Evolutionary conservation across 2,113 vertebrate species (phyloP).

Genomic region (Tursiops truncatus): DNA sequence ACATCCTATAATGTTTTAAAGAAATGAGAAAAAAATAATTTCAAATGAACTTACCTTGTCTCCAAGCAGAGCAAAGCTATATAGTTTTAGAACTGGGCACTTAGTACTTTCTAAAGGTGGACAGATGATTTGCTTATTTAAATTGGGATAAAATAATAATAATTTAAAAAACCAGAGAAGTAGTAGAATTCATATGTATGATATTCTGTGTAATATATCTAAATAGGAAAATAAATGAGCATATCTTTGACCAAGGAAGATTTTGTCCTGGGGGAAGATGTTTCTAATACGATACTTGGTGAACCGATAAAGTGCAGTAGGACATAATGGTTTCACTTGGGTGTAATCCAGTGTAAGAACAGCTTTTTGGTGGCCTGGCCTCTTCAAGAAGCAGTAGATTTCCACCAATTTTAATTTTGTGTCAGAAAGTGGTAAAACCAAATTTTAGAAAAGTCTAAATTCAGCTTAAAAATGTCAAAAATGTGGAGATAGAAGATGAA

Average conservation of each 20-base stretch:
- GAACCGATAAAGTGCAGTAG: not conserved
- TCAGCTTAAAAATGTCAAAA: not conserved
- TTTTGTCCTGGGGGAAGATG: not conserved
- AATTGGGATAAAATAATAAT: not conserved
- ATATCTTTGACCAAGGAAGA: not conserved
- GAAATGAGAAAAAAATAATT: not conserved
- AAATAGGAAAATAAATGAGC: not conserved
- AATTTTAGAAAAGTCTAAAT: not conserved
- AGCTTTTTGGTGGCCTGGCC: not conserved
- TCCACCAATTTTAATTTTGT: not conserved
- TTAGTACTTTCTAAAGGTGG: not conserved
- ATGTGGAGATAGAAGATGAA: not conserved
- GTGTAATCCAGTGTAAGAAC: not conserved
- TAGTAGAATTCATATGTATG: not conserved
- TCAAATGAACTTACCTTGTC: not conserved
- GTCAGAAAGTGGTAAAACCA: not conserved
- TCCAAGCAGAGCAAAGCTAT: not conserved
- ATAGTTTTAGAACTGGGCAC: not conserved
- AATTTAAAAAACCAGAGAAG: not conserved
- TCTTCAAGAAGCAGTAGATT: not conserved
- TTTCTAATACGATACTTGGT: not conserved
- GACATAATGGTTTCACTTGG: not conserved
- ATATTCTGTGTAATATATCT: not conserved
- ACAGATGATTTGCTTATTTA: not conserved
- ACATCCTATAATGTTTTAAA: not conserved